Evolutionary conservation across 2,797 vertebrate genomes (phyloP).

Genomic region (Corythornis leucogaster): DNA sequence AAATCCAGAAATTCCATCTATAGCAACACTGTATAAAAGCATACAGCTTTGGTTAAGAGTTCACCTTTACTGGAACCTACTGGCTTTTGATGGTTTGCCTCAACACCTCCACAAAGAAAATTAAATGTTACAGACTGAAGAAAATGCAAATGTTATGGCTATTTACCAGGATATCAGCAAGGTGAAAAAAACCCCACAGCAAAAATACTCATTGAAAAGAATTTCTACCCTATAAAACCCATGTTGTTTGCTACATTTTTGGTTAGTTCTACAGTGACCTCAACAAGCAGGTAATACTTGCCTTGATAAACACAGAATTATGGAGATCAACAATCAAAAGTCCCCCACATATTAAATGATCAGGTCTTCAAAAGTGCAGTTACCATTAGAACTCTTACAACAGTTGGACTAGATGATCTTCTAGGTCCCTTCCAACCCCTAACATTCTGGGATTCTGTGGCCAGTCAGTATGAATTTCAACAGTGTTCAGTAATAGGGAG

Average conservation of each 20-base stretch:
- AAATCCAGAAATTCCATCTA: neutral
- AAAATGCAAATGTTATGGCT: neutral
- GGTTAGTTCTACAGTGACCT: neutral
- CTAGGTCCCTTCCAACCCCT: no score
- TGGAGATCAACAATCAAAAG: neutral
- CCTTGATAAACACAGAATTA: neutral
- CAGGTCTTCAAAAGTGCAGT: neutral
- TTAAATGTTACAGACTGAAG: neutral
- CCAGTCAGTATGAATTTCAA: neutral
- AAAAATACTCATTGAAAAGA: neutral
- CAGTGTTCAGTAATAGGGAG: neutral
- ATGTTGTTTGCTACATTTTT: neutral
- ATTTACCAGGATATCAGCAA: neutral
- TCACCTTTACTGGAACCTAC: neutral
- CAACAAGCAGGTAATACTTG: neutral
- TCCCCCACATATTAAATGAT: neutral
- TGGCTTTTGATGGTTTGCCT: neutral
- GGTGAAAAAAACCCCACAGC: neutral
- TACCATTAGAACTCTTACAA: slow-evolving; percentile 27
- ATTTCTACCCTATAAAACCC: neutral
- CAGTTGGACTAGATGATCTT: neutral
- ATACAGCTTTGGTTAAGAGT: neutral
- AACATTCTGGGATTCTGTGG: no score
- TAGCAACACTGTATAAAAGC: neutral
- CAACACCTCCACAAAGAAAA: neutral